phyloP scores from a whole-genome alignment of 2,797 vertebrate genomes.

The Momotus momota region DNA sequence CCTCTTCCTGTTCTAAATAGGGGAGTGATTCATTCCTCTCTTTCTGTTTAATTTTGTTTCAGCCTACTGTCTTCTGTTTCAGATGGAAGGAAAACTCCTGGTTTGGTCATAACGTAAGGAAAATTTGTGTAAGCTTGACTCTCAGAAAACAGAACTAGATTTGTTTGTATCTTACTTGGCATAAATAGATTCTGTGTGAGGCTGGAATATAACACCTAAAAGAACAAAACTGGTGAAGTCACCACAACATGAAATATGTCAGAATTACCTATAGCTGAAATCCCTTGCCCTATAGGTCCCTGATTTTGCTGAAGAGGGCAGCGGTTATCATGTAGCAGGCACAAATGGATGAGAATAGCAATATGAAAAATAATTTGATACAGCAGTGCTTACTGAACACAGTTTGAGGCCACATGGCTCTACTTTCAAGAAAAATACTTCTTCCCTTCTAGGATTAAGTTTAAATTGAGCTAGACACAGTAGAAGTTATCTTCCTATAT shows the following conservation, averaged over 20 bases:
- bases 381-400: neutral
- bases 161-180: neutral
- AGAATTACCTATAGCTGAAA: neutral
- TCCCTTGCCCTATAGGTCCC: neutral
- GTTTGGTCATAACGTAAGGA: neutral
- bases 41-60: conserved; percentile 6
- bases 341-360: neutral
- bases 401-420: neutral
- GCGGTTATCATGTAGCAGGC: neutral
- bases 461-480: neutral
- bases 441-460: neutral
- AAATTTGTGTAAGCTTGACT: neutral
- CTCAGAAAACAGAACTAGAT: neutral
- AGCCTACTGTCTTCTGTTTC: neutral
- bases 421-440: neutral
- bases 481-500: neutral
- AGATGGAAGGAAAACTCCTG: neutral
- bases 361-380: neutral
- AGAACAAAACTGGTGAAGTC: neutral
- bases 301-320: neutral
- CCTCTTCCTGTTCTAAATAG: conserved; percentile 5
- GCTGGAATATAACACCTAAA: neutral
- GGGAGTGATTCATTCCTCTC: neutral
- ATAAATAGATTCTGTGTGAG: neutral
- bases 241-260: neutral